A percentile compares a stretch with the other conserved stretches of the same genome.
phyloP scores from a whole-genome alignment of 2,888 invertebrate species.

The Pasiphila rectangulata region DNA sequence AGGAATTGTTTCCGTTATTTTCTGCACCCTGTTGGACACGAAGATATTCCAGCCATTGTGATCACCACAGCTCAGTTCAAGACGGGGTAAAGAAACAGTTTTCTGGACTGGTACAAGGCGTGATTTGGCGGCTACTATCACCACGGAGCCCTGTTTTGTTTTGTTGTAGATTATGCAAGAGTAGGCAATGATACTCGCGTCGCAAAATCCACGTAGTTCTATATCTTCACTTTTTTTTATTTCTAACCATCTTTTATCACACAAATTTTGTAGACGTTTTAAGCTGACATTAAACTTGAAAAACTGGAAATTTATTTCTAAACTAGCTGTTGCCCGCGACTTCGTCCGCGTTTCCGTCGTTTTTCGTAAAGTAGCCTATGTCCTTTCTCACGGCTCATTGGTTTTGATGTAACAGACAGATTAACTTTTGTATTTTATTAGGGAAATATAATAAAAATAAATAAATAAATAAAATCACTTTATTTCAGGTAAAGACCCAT shows the following conservation, averaged over 20 bases:
- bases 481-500: too few relatives aligned
- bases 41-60: conserved; percentile 17
- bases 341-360: too few relatives aligned
- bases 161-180: conserved; percentile 1
- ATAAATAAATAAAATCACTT: too few relatives aligned
- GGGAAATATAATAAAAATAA: too few relatives aligned
- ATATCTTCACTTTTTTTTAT: not conserved
- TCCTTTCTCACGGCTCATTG: too few relatives aligned
- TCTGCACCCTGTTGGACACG: conserved; percentile 16
- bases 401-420: too few relatives aligned
- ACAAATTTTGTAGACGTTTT: too few relatives aligned
- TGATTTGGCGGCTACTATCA: conserved; percentile 6
- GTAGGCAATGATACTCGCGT: conserved; percentile 7
- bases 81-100: conserved; percentile 10
- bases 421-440: too few relatives aligned
- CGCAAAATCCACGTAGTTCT: conserved; percentile 18
- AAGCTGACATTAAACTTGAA: too few relatives aligned
- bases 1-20: conserved; percentile 15
- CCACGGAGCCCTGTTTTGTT: not conserved
- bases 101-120: conserved; percentile 10
- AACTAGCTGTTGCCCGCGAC: too few relatives aligned
- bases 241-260: conserved; percentile 8
- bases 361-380: too few relatives aligned
- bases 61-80: conserved; percentile 21
- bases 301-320: too few relatives aligned